phyloP scores from a whole-genome alignment of 2,113 vertebrate species.

The Mus pahari region DNA sequence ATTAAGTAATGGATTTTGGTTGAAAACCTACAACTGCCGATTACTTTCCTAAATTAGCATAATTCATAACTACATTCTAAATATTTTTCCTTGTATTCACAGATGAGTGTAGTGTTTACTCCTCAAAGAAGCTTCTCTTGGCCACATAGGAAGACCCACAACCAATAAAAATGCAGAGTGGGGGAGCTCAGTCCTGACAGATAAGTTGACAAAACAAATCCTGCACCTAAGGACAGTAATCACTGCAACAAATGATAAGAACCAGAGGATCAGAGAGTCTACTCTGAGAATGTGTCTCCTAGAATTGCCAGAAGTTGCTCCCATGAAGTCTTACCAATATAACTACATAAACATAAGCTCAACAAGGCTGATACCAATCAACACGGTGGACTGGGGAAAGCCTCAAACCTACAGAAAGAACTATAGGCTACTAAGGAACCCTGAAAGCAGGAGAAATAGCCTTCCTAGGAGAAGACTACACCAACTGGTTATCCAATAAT shows the following conservation, averaged over 20 bases:
- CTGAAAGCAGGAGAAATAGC: background rate
- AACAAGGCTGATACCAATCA: background rate
- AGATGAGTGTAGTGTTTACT: background rate
- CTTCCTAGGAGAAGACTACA: background rate
- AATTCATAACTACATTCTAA: background rate
- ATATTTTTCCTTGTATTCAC: background rate
- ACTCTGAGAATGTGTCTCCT: background rate
- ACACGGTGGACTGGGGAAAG: background rate
- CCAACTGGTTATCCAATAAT: background rate
- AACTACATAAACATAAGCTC: background rate
- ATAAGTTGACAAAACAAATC: background rate
- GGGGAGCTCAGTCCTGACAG: background rate
- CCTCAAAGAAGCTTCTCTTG: background rate
- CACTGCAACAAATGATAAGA: background rate
- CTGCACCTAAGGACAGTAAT: background rate
- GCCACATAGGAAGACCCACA: background rate
- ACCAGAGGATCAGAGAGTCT: background rate
- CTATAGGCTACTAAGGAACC: background rate
- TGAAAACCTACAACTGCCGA: background rate
- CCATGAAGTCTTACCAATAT: background rate
- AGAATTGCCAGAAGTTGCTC: background rate
- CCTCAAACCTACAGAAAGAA: too few species aligned
- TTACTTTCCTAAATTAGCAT: background rate
- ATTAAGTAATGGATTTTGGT: background rate
- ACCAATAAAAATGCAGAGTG: background rate